Conservation (phyloP, 1,140 invertebrate genomes). For the Drosophila tani region DNA sequence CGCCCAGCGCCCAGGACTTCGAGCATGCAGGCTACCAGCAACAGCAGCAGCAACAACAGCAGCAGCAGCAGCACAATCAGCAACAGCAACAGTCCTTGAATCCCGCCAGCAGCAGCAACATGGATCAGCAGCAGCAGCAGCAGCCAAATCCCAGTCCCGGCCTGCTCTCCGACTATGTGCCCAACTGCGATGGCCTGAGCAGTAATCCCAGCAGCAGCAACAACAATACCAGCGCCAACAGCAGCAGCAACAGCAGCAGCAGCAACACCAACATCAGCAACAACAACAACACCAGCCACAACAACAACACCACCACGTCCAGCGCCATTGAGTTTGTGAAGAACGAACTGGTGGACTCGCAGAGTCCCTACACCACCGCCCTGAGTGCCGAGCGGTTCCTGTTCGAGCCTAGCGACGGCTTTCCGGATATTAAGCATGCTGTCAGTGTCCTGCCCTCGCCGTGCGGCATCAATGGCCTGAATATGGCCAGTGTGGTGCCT, state of each 20-base stretch:
- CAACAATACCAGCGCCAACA: constrained; percentile 26
- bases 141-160: constrained; percentile 34
- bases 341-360: constrained; percentile 79
- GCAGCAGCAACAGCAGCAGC: constrained; percentile 16
- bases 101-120: constrained; percentile 60
- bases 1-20: constrained; percentile 78
- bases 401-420: constrained; percentile 75
- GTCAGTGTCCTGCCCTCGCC: constrained; percentile 62
- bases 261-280: not conserved
- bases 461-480: constrained; percentile 34
- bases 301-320: constrained; percentile 11
- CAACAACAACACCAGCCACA: constrained; percentile 15
- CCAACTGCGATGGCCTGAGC: constrained; percentile 64
- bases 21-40: constrained; percentile 77
- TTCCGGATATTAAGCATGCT: constrained; percentile 82
- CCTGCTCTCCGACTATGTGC: constrained; percentile 67
- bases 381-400: constrained; percentile 80
- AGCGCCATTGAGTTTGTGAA: constrained; percentile 80
- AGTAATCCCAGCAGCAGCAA: constrained; percentile 9
- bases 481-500: constrained; percentile 49
- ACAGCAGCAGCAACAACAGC: constrained; percentile 32
- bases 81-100: constrained; percentile 50
- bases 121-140: constrained; percentile 41
- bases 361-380: constrained; percentile 81
- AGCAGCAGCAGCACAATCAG: constrained; percentile 17